A percentile compares a stretch with the other conserved stretches of the same genome.
phyloP scores from a whole-genome alignment of 2,113 vertebrate genomes.

The Phyllopteryx taeniolatus region DNA sequence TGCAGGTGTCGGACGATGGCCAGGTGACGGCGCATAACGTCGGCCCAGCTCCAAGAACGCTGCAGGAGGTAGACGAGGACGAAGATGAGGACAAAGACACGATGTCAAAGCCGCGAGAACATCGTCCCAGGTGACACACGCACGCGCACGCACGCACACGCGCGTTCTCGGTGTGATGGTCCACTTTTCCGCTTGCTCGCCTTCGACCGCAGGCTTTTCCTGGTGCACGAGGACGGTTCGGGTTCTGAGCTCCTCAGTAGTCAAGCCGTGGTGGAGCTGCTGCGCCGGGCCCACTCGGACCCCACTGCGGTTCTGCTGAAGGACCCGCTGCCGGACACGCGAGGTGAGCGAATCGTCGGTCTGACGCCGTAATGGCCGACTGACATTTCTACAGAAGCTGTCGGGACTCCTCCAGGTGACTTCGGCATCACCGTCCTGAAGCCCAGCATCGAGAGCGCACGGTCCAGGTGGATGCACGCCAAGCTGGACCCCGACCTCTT shows the following conservation, averaged over 20 bases:
- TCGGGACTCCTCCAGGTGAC: slow-evolving; percentile 65
- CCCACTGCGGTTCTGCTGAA: slow-evolving; percentile 73
- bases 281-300: slow-evolving; percentile 71
- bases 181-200: neutral
- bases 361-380: neutral
- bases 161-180: neutral
- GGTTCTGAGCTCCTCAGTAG: slow-evolving; percentile 84
- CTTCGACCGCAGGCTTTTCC: slow-evolving; percentile 80
- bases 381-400: neutral
- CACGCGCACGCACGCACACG: neutral
- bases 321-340: slow-evolving; percentile 78
- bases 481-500: slow-evolving; percentile 77
- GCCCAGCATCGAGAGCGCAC: slow-evolving; percentile 69
- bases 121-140: slow-evolving; percentile 79
- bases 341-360: slow-evolving; percentile 31
- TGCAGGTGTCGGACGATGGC: slow-evolving; percentile 85
- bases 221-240: slow-evolving; percentile 79
- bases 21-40: slow-evolving; percentile 61
- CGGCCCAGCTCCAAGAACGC: slow-evolving; percentile 32
- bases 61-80: slow-evolving; percentile 28
- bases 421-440: slow-evolving; percentile 79
- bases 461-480: slow-evolving; percentile 77
- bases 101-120: slow-evolving; percentile 57
- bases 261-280: slow-evolving; percentile 69
- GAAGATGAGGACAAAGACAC: slow-evolving; percentile 22